Evolutionary conservation across 2,113 vertebrate genomes (phyloP), one percentile per base, ranked within the genome.

Genomic region (Emydura subglobosa): DNA sequence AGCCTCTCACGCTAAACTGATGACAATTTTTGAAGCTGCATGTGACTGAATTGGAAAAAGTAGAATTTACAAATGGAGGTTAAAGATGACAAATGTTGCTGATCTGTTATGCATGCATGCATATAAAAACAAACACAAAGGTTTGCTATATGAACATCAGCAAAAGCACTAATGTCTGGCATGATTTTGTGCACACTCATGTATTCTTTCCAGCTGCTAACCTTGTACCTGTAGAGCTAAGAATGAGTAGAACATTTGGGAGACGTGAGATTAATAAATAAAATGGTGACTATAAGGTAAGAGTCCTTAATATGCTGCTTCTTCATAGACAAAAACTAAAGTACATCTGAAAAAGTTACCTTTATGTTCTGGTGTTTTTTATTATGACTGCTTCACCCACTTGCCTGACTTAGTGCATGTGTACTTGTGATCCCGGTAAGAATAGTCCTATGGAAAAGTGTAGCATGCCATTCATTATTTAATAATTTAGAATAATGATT

Each of bases 71-170:
- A 85, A 80, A 31, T 61, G 88, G 82, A 76, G 59, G 21, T 57
- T 5, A 57, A 86, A 86, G 44, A 31, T 92, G 57, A 78, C 74
- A 78, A 88, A 5, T 88, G 85, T 86, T 42, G 83, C 50, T 95
- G 87, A 95, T 74, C n/a, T 95, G 91, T 88, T 96, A 93, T 95
- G 84, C 95, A 4, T 97, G 98, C 96, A 90, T 97, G 97, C 94
- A 95, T 97, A 96, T 97, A 94, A 89, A 84, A 87, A 85, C 1
- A 81, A 94, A 44, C 53, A 80, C 54, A 85, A 94, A 53, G 3
- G 5, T 81, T 89, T 81, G 80, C 84, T 91, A 57, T 78, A 31
- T 76, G 92, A 39, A 93, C 94, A 88, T 54, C 51, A 13, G 1
- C 14, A 17, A 49, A 85, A 87, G 42, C 87, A 88, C 7, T 3